Conservation (phyloP, 1,140 invertebrate species). For the Liolophura sinensis region DNA sequence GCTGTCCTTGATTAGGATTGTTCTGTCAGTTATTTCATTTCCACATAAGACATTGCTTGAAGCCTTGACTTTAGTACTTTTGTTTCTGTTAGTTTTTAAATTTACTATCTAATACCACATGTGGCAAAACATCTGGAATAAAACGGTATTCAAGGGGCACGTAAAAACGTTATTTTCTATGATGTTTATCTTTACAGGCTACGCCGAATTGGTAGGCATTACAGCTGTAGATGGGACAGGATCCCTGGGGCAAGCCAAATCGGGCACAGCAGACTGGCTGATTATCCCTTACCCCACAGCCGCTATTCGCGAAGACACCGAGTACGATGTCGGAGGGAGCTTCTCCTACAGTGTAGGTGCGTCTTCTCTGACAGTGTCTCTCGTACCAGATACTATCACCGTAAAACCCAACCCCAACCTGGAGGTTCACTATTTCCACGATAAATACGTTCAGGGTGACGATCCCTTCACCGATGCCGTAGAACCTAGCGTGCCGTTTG, state of each 20-base stretch:
- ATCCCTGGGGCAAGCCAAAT: constrained; percentile 6
- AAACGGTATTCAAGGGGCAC: no score
- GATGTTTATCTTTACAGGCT: constrained; percentile 6
- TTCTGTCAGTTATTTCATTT: no score
- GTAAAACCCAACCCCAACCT: constrained; percentile 29
- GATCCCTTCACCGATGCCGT: constrained; percentile 22
- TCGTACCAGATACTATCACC: constrained; percentile 28
- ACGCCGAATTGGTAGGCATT: constrained; percentile 18
- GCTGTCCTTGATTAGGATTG: no score
- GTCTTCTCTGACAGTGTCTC: constrained; percentile 18
- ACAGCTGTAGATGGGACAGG: constrained; percentile 22
- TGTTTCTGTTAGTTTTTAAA: no score
- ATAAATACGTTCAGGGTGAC: constrained; percentile 26
- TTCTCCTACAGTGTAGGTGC: constrained; percentile 15
- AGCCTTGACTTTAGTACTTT: no score
- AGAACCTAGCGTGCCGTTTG: constrained; percentile 10
- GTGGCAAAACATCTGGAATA: no score
- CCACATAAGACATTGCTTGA: no score
- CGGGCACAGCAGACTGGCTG: constrained; percentile 25
- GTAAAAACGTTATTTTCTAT: no score
- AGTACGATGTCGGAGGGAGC: constrained; percentile 22
- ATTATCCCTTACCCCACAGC: constrained; percentile 25
- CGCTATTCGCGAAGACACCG: constrained; percentile 20
- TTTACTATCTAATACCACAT: no score
- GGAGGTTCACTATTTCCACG: constrained; percentile 26